A percentile compares a stretch with the other conserved stretches of the same genome.
Evolutionary conservation across 2,113 vertebrate species (phyloP).

Genomic region (Microcebus ravelobensis): DNA sequence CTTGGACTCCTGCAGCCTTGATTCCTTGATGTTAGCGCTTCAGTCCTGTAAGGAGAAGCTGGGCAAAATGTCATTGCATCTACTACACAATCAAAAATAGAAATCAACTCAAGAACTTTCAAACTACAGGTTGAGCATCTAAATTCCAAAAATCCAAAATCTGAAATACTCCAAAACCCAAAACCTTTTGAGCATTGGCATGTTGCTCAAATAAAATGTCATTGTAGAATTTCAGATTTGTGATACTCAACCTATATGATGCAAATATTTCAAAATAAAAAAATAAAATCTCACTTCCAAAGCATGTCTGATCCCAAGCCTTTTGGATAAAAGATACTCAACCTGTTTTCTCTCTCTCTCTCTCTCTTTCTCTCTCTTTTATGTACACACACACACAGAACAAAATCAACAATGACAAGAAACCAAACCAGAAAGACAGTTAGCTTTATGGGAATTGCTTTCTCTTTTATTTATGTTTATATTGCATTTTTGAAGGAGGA

Average conservation of each 20-base stretch:
- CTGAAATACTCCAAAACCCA: neutral
- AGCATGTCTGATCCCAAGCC: neutral
- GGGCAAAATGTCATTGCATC: neutral
- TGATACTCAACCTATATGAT: neutral
- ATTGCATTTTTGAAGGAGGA: slow-evolving; percentile 78
- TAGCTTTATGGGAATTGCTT: slow-evolving; percentile 73
- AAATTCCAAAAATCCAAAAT: neutral
- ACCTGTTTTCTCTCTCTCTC: neutral
- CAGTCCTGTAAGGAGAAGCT: neutral
- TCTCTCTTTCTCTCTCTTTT: too few species aligned
- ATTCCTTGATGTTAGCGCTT: neutral
- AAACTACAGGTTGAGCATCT: neutral
- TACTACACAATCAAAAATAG: neutral
- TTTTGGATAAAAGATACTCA: neutral
- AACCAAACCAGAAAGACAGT: slow-evolving; percentile 64
- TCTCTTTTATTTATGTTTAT: slow-evolving; percentile 80
- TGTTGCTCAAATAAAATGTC: neutral
- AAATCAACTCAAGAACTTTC: slow-evolving; percentile 12
- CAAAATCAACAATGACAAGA: slow-evolving; percentile 62
- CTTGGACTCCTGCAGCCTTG: fast-evolving
- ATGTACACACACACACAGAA: neutral
- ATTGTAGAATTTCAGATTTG: neutral
- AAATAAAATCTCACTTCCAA: neutral
- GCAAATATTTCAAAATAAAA: neutral
- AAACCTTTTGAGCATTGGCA: neutral